phyloP scores from a whole-genome alignment of 1,140 invertebrate species.

The Drosophila ercepeae region DNA sequence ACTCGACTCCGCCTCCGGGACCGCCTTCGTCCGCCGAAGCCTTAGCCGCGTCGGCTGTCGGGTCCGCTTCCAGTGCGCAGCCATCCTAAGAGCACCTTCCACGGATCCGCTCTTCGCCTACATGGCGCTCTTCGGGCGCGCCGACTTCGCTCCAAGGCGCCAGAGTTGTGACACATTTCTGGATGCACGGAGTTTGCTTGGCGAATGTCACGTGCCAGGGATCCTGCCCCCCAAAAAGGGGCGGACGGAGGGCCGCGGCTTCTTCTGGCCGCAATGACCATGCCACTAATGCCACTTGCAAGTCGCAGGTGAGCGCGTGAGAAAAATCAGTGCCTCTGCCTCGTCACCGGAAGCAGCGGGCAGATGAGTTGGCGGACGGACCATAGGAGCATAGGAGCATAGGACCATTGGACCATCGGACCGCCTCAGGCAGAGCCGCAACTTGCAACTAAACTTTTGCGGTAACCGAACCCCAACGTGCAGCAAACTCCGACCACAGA shows the following conservation, averaged over 20 bases:
- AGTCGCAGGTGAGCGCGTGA: conserved; percentile 5
- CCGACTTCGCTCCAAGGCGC: conserved; percentile 9
- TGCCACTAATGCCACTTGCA: conserved; percentile 11
- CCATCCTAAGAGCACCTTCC: conserved; percentile 35
- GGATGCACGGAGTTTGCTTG: conserved; percentile 52
- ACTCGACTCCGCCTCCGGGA: neutral
- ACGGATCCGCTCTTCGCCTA: conserved; percentile 1
- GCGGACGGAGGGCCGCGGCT: neutral
- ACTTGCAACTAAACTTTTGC: conserved; percentile 71
- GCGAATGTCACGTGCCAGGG: conserved; percentile 64
- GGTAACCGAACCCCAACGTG: conserved; percentile 52
- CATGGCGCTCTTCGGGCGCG: conserved; percentile 3
- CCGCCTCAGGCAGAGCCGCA: conserved; percentile 25
- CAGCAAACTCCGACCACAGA: conserved; percentile 54
- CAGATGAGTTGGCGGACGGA: conserved; percentile 11
- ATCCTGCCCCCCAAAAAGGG: neutral
- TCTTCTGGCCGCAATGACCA: neutral
- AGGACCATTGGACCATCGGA: neutral
- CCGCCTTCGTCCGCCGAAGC: conserved; percentile 12
- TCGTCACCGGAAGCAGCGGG: conserved; percentile 51
- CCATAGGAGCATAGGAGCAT: too few species aligned
- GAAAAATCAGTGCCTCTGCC: conserved; percentile 47
- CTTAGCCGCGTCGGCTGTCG: conserved; percentile 36
- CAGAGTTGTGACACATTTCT: conserved; percentile 68
- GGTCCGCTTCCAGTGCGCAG: conserved; percentile 56